Percentiles rank a stretch among this genome's conserved stretches.
phyloP scores from a whole-genome alignment of 1,140 invertebrate species.

The Aleiodes sp. region DNA sequence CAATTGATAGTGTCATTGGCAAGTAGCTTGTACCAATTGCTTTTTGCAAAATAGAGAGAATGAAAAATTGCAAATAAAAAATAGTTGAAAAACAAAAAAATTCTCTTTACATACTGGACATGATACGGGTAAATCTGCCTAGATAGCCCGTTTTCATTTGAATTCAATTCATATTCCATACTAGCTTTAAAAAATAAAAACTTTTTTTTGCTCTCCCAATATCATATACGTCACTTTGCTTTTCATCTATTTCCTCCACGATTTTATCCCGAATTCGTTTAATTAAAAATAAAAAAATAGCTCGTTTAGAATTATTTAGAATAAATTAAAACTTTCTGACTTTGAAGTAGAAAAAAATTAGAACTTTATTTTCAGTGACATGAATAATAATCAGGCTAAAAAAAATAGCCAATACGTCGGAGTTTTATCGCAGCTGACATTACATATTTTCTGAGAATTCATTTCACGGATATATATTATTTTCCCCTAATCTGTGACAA shows the following conservation, averaged over 20 bases:
- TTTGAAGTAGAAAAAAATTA: too few relatives aligned
- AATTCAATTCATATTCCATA: neutral
- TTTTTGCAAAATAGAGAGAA: neutral
- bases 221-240: neutral
- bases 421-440: too few relatives aligned
- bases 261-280: neutral
- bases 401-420: too few relatives aligned
- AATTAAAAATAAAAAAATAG: too few relatives aligned
- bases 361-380: too few relatives aligned
- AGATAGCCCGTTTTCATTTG: neutral
- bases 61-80: too few relatives aligned
- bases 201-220: neutral
- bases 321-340: neutral
- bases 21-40: neutral
- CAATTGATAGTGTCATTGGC: slow-evolving; percentile 10
- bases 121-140: too few relatives aligned
- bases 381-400: too few relatives aligned
- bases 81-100: too few relatives aligned
- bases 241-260: neutral
- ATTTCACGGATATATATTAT: neutral
- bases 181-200: neutral
- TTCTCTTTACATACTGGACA: neutral
- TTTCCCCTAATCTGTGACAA: neutral
- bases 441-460: too few relatives aligned
- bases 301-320: too few relatives aligned